A percentile compares a stretch with the other conserved stretches of the same genome.
phyloP scores from a whole-genome alignment of 2,113 vertebrate species.

The Puma concolor region DNA sequence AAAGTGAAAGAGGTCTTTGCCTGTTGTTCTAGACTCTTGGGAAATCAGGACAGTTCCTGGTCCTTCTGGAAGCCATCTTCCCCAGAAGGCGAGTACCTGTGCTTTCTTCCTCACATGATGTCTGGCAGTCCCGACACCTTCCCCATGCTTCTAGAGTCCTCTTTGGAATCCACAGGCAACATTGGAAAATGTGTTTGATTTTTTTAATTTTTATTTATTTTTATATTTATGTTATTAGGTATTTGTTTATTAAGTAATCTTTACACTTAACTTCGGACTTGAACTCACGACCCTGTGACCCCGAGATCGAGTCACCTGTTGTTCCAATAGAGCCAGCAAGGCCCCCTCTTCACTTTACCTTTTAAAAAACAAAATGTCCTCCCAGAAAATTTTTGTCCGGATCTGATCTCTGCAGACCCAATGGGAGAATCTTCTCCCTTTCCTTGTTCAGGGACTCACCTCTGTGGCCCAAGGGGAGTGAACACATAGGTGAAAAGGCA shows the following conservation, averaged over 20 bases:
- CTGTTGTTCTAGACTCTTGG: rapidly evolving
- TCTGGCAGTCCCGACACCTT: rapidly evolving
- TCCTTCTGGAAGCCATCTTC: neutral
- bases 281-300: neutral
- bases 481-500: rapidly evolving
- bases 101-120: rapidly evolving
- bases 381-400: neutral
- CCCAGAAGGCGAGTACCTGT: rapidly evolving
- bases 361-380: neutral
- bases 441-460: neutral
- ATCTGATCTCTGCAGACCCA: neutral
- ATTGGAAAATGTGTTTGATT: neutral
- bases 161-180: neutral
- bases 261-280: neutral
- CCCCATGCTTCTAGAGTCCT: rapidly evolving
- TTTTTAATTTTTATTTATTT: too few relatives aligned
- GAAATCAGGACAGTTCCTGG: rapidly evolving
- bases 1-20: neutral
- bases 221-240: too few relatives aligned
- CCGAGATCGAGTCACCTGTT: neutral
- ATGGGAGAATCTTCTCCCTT: rapidly evolving
- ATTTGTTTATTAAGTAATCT: neutral
- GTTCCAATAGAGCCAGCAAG: neutral
- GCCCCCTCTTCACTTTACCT: neutral
- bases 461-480: rapidly evolving